phyloP scores from a whole-genome alignment of 2,797 vertebrate species.

The Rhabdomys pumilio region DNA sequence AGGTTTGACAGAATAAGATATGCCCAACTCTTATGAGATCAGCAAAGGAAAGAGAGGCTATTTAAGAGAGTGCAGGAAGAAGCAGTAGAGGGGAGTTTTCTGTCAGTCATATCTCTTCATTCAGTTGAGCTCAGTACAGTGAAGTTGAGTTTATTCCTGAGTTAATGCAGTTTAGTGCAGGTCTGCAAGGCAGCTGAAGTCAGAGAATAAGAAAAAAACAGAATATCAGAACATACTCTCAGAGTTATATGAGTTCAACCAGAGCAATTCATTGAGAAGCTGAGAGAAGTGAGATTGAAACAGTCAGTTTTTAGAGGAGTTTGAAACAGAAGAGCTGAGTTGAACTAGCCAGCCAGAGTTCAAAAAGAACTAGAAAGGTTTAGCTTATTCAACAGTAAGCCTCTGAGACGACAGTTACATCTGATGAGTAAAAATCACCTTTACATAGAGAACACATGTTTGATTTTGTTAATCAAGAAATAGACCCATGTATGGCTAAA shows the following conservation, averaged over 20 bases:
- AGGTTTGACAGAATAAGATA: background rate
- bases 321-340: background rate
- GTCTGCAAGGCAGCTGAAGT: background rate
- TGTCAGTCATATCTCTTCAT: too few species aligned
- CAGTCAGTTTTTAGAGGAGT: background rate
- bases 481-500: too few species aligned
- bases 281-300: background rate
- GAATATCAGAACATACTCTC: background rate
- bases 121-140: background rate
- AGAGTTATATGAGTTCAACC: background rate
- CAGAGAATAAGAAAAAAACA: background rate
- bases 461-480: background rate
- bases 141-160: background rate
- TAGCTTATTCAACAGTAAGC: background rate
- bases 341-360: background rate
- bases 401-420: background rate
- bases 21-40: background rate
- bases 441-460: background rate
- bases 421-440: background rate
- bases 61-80: background rate
- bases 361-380: background rate
- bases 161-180: background rate
- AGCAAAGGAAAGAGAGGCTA: background rate
- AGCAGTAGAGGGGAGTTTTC: background rate
- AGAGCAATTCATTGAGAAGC: background rate